phyloP scores from a whole-genome alignment of 2,113 vertebrate genomes.

The Tyto alba region DNA sequence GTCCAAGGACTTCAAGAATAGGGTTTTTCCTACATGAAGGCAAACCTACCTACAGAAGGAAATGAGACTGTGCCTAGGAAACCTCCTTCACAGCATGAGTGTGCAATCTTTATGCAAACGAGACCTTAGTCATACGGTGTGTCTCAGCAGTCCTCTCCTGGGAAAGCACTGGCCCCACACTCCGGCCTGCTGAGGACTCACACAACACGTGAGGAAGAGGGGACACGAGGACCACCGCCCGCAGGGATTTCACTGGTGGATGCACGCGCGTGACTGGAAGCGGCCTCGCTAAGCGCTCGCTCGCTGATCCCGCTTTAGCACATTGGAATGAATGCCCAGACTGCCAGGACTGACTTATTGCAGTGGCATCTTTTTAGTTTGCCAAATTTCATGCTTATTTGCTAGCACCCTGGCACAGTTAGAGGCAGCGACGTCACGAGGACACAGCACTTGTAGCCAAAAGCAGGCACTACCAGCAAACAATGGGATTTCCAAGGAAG shows the following conservation, averaged over 20 bases:
- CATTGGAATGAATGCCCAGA: rapidly evolving
- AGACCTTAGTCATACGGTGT: neutral
- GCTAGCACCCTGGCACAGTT: neutral
- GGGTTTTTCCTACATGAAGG: neutral
- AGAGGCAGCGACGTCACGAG: neutral
- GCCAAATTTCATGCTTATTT: neutral
- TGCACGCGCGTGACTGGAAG: neutral
- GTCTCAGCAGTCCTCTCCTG: neutral
- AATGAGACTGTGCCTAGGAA: neutral
- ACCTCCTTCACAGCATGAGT: neutral
- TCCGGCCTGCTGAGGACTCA: neutral
- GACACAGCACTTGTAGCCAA: neutral
- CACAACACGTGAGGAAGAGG: rapidly evolving
- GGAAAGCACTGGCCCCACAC: neutral
- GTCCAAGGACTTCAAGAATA: neutral
- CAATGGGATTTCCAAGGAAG: constrained; percentile 52
- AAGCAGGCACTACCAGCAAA: neutral
- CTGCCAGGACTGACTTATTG: neutral
- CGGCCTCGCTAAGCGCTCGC: neutral
- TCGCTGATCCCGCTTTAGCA: neutral
- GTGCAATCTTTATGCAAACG: neutral
- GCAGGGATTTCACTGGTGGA: rapidly evolving
- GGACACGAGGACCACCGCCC: neutral
- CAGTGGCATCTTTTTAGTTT: neutral
- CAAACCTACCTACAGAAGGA: neutral